These are phyloP conservation scores for Trichonephila clavata DNA, from an alignment of 1,140 invertebrate genomes.

Conservation along the genomic window DNA sequence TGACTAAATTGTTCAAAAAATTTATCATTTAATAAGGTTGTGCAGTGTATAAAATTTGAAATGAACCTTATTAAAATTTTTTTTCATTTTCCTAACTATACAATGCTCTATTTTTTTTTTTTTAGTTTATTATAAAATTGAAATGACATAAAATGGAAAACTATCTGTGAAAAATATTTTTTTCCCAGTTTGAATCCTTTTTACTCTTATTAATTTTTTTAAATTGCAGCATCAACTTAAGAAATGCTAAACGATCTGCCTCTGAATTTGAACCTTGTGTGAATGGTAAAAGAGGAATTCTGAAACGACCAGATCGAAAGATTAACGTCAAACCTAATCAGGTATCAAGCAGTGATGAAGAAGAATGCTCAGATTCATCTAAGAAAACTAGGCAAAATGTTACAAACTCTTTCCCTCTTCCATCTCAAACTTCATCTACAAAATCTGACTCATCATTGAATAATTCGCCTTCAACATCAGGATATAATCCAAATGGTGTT, in stretches of 20 bases:
- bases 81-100: no score
- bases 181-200: no score
- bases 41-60: no score
- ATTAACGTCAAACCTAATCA: neutral
- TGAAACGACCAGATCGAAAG: slow-evolving; percentile 68
- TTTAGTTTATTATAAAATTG: no score
- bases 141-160: no score
- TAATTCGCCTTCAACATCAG: slow-evolving; percentile 30
- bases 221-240: neutral
- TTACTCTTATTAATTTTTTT: no score
- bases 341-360: slow-evolving; percentile 69
- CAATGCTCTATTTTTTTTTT: no score
- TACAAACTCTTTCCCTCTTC: neutral
- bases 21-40: no score
- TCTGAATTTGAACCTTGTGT: slow-evolving; percentile 81
- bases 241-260: slow-evolving; percentile 78
- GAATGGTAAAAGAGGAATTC: slow-evolving; percentile 77
- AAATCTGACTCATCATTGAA: neutral
- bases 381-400: neutral
- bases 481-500: neutral
- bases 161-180: no score
- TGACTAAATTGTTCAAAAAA: no score
- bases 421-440: neutral
- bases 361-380: slow-evolving; percentile 25
- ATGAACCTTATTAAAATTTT: no score